Evolutionary conservation across 1,140 invertebrate genomes (phyloP), one percentile per base, ranked within the genome.

Genomic region (Frieseomelitta varia): DNA sequence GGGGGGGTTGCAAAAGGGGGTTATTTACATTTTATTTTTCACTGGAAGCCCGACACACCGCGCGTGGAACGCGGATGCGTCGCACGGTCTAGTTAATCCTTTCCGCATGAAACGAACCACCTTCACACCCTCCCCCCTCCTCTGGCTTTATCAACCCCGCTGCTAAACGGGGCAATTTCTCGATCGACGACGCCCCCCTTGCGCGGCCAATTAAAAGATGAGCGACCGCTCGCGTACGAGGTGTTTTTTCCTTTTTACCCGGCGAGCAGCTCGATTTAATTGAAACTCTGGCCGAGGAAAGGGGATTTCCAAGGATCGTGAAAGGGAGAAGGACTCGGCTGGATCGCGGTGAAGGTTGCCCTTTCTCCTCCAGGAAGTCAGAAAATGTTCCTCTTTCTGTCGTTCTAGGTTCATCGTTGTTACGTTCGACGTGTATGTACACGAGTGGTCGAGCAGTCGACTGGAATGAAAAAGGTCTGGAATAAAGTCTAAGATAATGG

Each of bases 1-100:
- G 30, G 30, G 30, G 30, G 30, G 30, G n/a, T n/a, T n/a, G n/a
- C n/a, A n/a, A n/a, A n/a, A n/a, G n/a, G 56, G 27, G 61, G n/a
- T 65, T 67, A 65, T 65, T 63, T 65, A 67, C 76, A 78, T 78
- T 67, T 78, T 65, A 78, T 78, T 78, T 78, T 53, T 78, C 47
- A n/a, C 8, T 39, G 2, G 6, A 39, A 39, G 30, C 27, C 10
- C 21, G 30, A n/a, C 14, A 39, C 27, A 51, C 24, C 39, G 58
- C 58, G 75, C 65, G 39, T 8, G 72, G 72, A 74, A 56, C 75
- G n/a, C n/a, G n/a, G 39, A 77, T 56, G 74, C 74, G 56, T 61
- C 74, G 61, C 61, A 78, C 76, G 76, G 76, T 78, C 76, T 67
- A 78, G n/a, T 78, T 78, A 51, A 78, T 65, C 76, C 76, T 53